Conservation (phyloP, 2,888 invertebrate species). For the Cremastobaeus sp. region DNA sequence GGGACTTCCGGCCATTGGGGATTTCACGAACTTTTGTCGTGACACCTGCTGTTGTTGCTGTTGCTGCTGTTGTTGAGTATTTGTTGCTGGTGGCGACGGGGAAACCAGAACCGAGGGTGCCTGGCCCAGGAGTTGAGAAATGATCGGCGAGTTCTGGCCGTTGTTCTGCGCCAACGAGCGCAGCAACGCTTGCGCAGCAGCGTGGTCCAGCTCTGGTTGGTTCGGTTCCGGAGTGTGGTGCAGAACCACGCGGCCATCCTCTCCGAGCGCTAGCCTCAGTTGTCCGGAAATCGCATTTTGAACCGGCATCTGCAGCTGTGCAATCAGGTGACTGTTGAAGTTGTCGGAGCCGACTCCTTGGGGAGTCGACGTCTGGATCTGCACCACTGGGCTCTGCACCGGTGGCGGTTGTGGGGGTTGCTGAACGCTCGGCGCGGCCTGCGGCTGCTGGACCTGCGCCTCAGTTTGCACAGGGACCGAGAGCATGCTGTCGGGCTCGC, state of each 20-base stretch:
- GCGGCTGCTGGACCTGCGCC: conserved; percentile 60
- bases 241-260: conserved; percentile 84
- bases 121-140: conserved; percentile 74
- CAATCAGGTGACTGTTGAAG: conserved; percentile 76
- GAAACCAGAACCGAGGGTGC: conserved; percentile 68
- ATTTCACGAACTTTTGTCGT: conserved; percentile 69
- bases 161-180: conserved; percentile 73
- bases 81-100: conserved; percentile 52
- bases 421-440: conserved; percentile 39
- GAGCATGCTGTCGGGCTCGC: conserved; percentile 66
- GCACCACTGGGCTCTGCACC: conserved; percentile 66
- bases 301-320: conserved; percentile 80
- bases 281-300: conserved; percentile 79
- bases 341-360: conserved; percentile 50
- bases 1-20: conserved; percentile 67
- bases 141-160: conserved; percentile 75
- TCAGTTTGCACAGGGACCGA: conserved; percentile 66
- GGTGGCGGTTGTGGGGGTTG: conserved; percentile 9
- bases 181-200: conserved; percentile 75
- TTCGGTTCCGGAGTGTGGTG: conserved; percentile 82
- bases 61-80: conserved; percentile 5
- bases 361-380: conserved; percentile 70
- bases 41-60: conserved; percentile 46
- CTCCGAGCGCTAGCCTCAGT: conserved; percentile 83
- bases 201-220: conserved; percentile 76